phyloP scores from a whole-genome alignment of 2,113 vertebrate species.

The Megaleporinus macrocephalus region DNA sequence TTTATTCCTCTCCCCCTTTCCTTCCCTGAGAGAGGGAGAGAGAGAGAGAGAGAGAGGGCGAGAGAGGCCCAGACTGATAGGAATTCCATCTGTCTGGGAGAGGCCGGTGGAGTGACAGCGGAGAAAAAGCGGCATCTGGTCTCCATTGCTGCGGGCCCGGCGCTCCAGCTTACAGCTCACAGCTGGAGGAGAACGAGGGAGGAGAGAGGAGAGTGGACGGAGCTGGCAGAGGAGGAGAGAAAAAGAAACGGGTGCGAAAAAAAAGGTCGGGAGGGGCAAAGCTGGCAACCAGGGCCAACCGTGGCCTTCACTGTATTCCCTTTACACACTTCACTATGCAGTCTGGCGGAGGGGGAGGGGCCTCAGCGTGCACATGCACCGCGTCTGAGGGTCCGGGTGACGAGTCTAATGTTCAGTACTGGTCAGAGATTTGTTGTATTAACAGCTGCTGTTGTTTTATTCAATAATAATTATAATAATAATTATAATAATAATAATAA shows the following conservation, averaged over 20 bases:
- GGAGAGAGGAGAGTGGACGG: slow-evolving; percentile 49
- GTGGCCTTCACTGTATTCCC: neutral
- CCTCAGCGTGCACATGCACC: neutral
- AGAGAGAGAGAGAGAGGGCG: slow-evolving; percentile 67
- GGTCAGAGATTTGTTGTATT: too few species aligned
- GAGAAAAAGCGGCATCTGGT: slow-evolving; percentile 94
- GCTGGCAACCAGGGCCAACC: slow-evolving; percentile 77
- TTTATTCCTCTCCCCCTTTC: slow-evolving; percentile 75
- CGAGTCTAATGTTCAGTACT: too few species aligned
- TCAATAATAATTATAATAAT: too few species aligned
- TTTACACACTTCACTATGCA: neutral
- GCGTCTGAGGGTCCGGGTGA: too few species aligned
- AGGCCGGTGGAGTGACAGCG: slow-evolving; percentile 88
- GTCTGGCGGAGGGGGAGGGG: neutral
- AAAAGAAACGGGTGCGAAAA: neutral
- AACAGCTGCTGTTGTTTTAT: too few species aligned
- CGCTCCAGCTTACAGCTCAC: slow-evolving; percentile 88
- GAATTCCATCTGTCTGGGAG: slow-evolving; percentile 97
- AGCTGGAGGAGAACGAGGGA: slow-evolving; percentile 84
- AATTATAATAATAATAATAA: too few species aligned
- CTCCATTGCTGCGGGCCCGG: slow-evolving; percentile 86
- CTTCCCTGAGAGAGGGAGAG: slow-evolving; percentile 47
- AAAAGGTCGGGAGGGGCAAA: slow-evolving; percentile 72
- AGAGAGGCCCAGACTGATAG: slow-evolving; percentile 84
- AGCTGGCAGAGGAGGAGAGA: slow-evolving; percentile 63